phyloP scores from a whole-genome alignment of 2,113 vertebrate species.

The Corvus hawaiiensis region DNA sequence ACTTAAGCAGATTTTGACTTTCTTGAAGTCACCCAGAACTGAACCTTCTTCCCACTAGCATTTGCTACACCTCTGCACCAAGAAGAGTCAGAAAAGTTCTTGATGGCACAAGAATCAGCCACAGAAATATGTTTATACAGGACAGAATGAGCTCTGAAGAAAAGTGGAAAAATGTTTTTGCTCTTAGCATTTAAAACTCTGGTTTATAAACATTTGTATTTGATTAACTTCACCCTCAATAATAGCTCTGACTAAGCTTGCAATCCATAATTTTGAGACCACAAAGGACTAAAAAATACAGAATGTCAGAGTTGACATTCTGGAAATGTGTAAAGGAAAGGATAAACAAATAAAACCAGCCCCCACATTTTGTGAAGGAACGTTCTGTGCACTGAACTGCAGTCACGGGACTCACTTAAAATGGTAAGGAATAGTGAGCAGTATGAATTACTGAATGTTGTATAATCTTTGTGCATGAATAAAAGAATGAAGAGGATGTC shows the following conservation, averaged over 20 bases:
- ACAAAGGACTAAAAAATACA: conserved; percentile 6
- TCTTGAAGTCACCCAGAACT: background rate
- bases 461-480: background rate
- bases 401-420: background rate
- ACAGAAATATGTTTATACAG: background rate
- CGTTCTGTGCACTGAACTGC: background rate
- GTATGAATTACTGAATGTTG: background rate
- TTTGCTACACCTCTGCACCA: background rate
- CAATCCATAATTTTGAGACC: background rate
- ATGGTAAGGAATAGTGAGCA: background rate
- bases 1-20: background rate
- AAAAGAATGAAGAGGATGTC: background rate
- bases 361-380: background rate
- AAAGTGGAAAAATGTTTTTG: background rate
- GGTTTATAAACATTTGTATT: conserved; percentile 34
- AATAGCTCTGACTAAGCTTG: conserved; percentile 19
- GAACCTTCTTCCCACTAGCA: background rate
- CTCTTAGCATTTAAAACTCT: background rate
- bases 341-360: conserved; percentile 25
- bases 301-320: background rate
- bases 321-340: background rate
- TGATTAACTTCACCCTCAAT: conserved; percentile 23
- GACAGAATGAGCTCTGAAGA: background rate
- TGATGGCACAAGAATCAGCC: background rate
- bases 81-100: background rate